phyloP scores from a whole-genome alignment of 1,140 invertebrate species.

The Drosophila pseudoananassae region DNA sequence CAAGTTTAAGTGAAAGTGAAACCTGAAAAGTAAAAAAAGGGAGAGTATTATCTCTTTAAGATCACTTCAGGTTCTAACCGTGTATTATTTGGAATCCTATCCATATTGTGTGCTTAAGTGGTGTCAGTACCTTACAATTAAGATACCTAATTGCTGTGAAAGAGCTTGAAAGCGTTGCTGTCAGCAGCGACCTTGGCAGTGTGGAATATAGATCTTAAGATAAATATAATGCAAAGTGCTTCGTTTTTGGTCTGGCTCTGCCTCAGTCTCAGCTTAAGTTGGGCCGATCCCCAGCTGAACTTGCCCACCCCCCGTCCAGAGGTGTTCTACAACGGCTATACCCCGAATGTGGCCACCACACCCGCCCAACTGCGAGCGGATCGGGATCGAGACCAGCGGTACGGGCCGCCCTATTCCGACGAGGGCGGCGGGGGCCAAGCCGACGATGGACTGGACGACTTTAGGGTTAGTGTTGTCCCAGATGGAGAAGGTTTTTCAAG shows the following conservation, averaged over 20 bases:
- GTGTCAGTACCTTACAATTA: constrained; percentile 55
- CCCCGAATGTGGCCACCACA: constrained; percentile 70
- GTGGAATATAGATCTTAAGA: constrained; percentile 65
- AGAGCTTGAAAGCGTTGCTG: constrained; percentile 57
- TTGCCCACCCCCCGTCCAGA: constrained; percentile 84
- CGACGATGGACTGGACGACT: constrained; percentile 76
- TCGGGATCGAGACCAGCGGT: constrained; percentile 73
- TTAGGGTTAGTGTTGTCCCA: constrained; percentile 53
- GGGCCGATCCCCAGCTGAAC: constrained; percentile 85
- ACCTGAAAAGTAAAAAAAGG: constrained; percentile 19
- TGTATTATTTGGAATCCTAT: not conserved
- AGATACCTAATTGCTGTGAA: constrained; percentile 71
- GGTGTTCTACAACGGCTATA: constrained; percentile 73
- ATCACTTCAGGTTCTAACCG: not conserved
- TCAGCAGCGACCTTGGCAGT: constrained; percentile 61
- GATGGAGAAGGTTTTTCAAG: not conserved
- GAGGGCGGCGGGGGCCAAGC: constrained; percentile 33
- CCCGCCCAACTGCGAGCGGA: constrained; percentile 68
- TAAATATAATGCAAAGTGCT: constrained; percentile 46
- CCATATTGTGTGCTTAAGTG: constrained; percentile 25
- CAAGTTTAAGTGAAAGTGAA: constrained; percentile 38
- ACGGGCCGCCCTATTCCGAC: constrained; percentile 76
- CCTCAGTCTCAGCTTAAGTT: constrained; percentile 19
- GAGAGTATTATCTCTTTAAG: not conserved
- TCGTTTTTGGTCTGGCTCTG: constrained; percentile 34